phyloP scores from a whole-genome alignment of 2,888 invertebrate genomes.

The Leptinotarsa haldemani region DNA sequence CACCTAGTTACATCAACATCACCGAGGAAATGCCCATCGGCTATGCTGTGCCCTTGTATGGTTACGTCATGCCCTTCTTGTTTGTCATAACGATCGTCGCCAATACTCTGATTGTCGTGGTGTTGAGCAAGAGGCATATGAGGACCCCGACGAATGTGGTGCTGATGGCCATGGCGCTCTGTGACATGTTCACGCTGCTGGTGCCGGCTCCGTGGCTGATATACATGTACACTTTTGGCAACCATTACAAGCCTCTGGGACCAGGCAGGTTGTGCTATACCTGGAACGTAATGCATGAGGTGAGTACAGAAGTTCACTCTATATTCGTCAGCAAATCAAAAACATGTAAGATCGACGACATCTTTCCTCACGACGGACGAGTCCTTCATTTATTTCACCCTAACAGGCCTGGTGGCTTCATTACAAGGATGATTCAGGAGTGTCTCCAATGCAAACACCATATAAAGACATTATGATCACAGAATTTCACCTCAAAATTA shows the following conservation, averaged over 20 bases:
- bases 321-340: too few species aligned
- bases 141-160: conserved; percentile 92
- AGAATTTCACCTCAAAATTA: too few species aligned
- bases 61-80: conserved; percentile 85
- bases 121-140: conserved; percentile 91
- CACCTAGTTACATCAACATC: conserved; percentile 69
- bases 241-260: conserved; percentile 84
- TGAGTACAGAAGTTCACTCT: conserved; percentile 62
- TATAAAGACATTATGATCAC: too few species aligned
- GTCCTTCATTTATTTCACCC: too few species aligned
- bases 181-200: conserved; percentile 92
- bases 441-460: too few species aligned
- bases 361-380: too few species aligned
- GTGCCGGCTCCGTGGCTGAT: conserved; percentile 92
- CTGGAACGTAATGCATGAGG: conserved; percentile 84
- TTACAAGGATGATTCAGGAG: too few species aligned
- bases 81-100: conserved; percentile 89
- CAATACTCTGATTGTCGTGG: conserved; percentile 91
- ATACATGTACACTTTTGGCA: conserved; percentile 91
- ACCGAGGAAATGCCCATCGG: conserved; percentile 75
- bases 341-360: too few species aligned
- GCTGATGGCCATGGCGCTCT: conserved; percentile 94
- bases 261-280: conserved; percentile 83
- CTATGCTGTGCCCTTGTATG: conserved; percentile 79
- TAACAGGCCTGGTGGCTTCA: too few species aligned